phyloP scores from a whole-genome alignment of 2,797 vertebrate species.

The Galagoides demidoff region DNA sequence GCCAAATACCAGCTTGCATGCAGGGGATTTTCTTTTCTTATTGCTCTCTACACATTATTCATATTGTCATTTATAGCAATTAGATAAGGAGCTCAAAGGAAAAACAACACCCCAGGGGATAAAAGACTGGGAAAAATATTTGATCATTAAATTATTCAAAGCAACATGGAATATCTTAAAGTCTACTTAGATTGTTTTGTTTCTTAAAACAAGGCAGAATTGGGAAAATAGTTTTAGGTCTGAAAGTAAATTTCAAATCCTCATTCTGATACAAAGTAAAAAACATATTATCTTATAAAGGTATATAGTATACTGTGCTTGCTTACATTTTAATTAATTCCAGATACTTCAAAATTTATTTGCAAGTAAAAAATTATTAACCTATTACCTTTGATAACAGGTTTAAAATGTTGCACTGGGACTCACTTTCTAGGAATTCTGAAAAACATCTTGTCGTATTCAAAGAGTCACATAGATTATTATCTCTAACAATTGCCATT shows the following conservation, averaged over 20 bases:
- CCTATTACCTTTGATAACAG: constrained; percentile 62
- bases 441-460: constrained; percentile 8
- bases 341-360: constrained; percentile 66
- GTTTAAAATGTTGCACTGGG: constrained; percentile 55
- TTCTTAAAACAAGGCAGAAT: constrained; percentile 59
- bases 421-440: constrained; percentile 38
- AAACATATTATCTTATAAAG: background rate
- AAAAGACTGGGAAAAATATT: constrained; percentile 63
- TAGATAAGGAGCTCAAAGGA: constrained; percentile 31
- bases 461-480: background rate
- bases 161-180: background rate
- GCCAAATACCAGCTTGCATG: background rate
- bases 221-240: background rate
- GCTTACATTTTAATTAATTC: constrained; percentile 65
- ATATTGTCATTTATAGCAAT: constrained; percentile 39
- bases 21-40: constrained; percentile 35
- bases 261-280: constrained; percentile 43
- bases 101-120: background rate
- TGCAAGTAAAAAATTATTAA: constrained; percentile 60
- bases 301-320: constrained; percentile 52
- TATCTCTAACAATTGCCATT: constrained; percentile 6
- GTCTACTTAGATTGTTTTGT: constrained; percentile 25
- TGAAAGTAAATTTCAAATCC: constrained; percentile 38
- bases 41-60: background rate
- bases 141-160: constrained; percentile 63